Base-by-base conservation (phyloP, 2,797 vertebrate species). In the Notamacropus eugenii region DNA sequence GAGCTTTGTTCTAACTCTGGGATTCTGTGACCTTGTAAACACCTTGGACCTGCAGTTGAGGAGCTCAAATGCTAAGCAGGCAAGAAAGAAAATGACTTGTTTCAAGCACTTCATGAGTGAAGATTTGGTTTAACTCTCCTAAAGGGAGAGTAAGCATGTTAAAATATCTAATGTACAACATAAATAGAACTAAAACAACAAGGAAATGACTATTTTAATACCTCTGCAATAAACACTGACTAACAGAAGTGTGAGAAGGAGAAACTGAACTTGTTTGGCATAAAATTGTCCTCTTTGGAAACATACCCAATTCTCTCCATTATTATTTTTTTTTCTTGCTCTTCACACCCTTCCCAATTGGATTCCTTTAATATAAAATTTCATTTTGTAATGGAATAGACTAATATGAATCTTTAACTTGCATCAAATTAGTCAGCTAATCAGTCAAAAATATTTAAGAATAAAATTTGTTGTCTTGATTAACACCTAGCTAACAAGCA, bases 261-360 rank as follows among this genome's bases (percentile, higher is more conserved):
- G n/a, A 74, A 40, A 5, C 74, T 74, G 5, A 28, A n/a, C 34
- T 1, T 40, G 16, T 0, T 40, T 74, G 34, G 58, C 58, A 31
- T 59, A 40, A 0, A 56, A 52, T n/a, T n/a, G 92, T 96, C 54
- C 34, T 19, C 22, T 95, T 92, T 93, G 24, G 13, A 95, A 56
- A 59, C 57, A 91, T 0, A 94, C 16, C 1, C 14, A 54, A 54
- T 8, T 34, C 6, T 95, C 62, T 94, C 40, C n/a, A 6, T 52
- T 52, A 52, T 52, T 46, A 46, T 46, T 55, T 40, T 87, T n/a
- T 57, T 55, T 40, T 40, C 31, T 91, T 54, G 46, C 40, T 12
- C 4, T 57, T 93, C 56, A 56, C 27, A 24, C 6, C 54, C 19
- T 91, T 54, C 11, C 54, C 27, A 67, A 40, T 90, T 13, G n/a